phyloP scores from a whole-genome alignment of 1,140 invertebrate species.

The Drosophila mayri region DNA sequence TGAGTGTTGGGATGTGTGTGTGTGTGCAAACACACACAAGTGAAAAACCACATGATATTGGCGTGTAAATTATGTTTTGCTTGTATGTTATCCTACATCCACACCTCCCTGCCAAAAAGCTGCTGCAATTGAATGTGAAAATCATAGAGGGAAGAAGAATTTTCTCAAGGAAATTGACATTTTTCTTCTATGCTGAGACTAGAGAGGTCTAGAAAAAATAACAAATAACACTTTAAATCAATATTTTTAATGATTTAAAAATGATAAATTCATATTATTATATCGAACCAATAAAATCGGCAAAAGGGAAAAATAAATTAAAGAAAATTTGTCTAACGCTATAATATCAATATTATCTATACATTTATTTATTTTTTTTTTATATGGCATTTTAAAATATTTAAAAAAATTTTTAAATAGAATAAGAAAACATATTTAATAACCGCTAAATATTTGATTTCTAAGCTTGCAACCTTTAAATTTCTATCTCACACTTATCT shows the following conservation, averaged over 20 bases:
- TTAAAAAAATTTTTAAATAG: no score
- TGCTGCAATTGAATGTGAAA: constrained; percentile 37
- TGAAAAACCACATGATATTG: constrained; percentile 60
- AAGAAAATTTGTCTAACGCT: no score
- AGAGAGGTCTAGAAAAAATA: no score
- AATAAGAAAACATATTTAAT: no score
- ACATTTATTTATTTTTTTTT: no score
- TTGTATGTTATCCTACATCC: constrained; percentile 47
- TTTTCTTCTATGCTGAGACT: constrained; percentile 12
- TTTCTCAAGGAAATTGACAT: constrained; percentile 37
- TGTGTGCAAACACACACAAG: constrained; percentile 41
- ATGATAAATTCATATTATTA: neutral
- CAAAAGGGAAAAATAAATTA: no score
- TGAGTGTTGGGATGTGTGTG: constrained; percentile 31
- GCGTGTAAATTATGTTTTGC: constrained; percentile 68
- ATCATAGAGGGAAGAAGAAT: constrained; percentile 23
- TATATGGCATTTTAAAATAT: neutral
- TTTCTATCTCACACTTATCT: no score
- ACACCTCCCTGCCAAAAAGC: neutral
- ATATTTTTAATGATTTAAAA: neutral
- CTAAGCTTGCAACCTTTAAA: no score
- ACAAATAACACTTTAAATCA: no score
- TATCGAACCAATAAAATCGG: neutral
- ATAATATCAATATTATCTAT: no score
- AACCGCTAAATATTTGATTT: no score